Conservation (phyloP, 2,113 vertebrate genomes). For the Corythoichthys intestinalis region DNA sequence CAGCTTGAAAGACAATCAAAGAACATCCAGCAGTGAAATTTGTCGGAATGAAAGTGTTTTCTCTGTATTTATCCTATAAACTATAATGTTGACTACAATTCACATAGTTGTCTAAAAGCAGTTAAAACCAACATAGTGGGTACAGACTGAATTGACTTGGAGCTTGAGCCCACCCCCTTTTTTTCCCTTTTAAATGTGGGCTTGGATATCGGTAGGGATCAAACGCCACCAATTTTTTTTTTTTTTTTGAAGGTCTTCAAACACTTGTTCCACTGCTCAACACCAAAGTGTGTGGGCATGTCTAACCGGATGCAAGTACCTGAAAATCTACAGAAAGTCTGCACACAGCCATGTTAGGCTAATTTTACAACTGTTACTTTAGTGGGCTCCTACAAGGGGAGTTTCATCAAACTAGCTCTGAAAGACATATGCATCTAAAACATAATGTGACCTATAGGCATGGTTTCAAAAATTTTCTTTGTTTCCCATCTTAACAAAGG, state of each 20-base stretch:
- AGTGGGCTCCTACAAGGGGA: neutral
- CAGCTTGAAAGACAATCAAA: constrained; percentile 45
- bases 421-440: neutral
- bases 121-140: no score
- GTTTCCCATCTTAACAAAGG: constrained; percentile 58
- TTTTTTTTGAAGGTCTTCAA: no score
- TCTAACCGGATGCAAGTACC: neutral
- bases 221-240: no score
- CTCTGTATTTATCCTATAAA: neutral
- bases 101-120: neutral
- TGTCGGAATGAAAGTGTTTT: neutral
- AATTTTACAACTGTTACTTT: neutral
- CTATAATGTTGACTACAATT: neutral
- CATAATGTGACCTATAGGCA: neutral
- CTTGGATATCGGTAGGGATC: no score
- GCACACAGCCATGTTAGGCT: neutral
- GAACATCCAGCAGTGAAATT: constrained; percentile 27
- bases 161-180: no score
- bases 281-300: neutral
- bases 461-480: constrained; percentile 14
- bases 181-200: no score
- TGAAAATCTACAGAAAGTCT: neutral
- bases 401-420: neutral
- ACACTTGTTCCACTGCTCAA: neutral
- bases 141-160: no score